Conservation (phyloP, 2,888 invertebrate species). For the Cacoxenus indagator region DNA sequence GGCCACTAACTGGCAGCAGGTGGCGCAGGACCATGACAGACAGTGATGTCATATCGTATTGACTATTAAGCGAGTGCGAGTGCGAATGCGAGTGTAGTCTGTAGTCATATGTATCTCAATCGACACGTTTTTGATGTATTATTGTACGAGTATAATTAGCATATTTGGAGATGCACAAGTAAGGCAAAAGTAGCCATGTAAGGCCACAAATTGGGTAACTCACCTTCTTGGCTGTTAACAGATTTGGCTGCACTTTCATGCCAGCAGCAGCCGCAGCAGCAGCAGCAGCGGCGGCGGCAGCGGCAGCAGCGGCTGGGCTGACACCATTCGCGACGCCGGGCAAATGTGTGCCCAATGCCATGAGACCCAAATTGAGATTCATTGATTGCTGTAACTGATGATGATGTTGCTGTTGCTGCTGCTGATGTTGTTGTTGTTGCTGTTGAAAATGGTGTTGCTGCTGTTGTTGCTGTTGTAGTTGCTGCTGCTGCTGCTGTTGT, state of each 20-base stretch:
- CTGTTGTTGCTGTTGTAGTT: constrained; percentile 2
- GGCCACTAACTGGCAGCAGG: neutral
- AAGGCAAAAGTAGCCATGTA: no score
- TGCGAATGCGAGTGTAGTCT: neutral
- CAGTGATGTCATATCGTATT: neutral
- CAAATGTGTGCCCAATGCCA: constrained; percentile 11
- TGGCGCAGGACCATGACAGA: neutral
- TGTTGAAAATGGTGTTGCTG: neutral
- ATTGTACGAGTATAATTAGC: no score
- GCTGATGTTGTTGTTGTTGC: neutral
- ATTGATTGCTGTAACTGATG: constrained; percentile 10
- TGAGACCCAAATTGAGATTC: constrained; percentile 17
- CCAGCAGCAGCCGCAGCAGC: neutral
- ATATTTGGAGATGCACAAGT: neutral
- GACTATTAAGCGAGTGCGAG: neutral
- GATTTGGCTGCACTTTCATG: constrained; percentile 4
- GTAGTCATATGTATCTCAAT: no score
- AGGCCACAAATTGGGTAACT: neutral
- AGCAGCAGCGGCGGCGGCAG: neutral
- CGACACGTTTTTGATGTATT: neutral
- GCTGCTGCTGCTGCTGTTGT: neutral
- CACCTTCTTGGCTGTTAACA: constrained; percentile 5
- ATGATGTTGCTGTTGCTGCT: constrained; percentile 9
- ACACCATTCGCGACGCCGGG: neutral
- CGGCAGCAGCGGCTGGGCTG: neutral